A percentile compares a stretch with the other conserved stretches of the same genome.
phyloP scores from a whole-genome alignment of 2,797 vertebrate genomes.

The Phataginus tetradactyla region DNA sequence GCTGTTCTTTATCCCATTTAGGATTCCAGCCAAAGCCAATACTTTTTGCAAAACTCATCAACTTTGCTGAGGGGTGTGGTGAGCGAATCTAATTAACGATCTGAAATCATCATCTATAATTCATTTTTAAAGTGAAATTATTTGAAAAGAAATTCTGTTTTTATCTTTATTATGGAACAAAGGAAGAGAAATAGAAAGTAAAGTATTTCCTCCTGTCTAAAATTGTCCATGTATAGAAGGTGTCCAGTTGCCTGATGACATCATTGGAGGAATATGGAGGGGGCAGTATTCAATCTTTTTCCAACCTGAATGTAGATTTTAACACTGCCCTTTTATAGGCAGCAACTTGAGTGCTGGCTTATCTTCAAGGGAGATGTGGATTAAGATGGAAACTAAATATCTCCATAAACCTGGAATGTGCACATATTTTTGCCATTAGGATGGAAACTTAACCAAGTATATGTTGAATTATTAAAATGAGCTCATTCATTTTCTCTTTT shows the following conservation, averaged over 20 bases:
- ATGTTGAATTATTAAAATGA: conserved; percentile 69
- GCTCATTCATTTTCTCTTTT: conserved; percentile 67
- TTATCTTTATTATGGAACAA: conserved; percentile 21
- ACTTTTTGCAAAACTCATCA: conserved; percentile 56
- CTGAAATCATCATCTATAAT: conserved; percentile 32
- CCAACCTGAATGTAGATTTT: conserved; percentile 22
- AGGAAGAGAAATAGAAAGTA: conserved; percentile 39
- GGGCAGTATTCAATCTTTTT: conserved; percentile 18
- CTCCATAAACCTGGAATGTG: conserved; percentile 38
- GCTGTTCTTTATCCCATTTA: neutral
- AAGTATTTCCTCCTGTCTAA: neutral
- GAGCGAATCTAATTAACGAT: conserved; percentile 42
- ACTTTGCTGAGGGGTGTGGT: conserved; percentile 30
- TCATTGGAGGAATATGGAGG: neutral
- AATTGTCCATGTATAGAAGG: conserved; percentile 13
- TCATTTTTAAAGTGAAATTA: conserved; percentile 48
- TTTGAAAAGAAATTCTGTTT: conserved; percentile 46
- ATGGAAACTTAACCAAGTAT: conserved; percentile 61
- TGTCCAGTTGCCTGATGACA: conserved; percentile 34
- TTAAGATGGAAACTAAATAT: conserved; percentile 33
- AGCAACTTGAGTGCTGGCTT: conserved; percentile 34
- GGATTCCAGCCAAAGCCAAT: conserved; percentile 41
- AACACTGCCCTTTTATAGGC: conserved; percentile 39
- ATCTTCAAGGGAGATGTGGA: conserved; percentile 2
- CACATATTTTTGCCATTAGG: conserved; percentile 46